Conservation (phyloP, 2,888 invertebrate species). For the Aleiodes leptofemur region DNA sequence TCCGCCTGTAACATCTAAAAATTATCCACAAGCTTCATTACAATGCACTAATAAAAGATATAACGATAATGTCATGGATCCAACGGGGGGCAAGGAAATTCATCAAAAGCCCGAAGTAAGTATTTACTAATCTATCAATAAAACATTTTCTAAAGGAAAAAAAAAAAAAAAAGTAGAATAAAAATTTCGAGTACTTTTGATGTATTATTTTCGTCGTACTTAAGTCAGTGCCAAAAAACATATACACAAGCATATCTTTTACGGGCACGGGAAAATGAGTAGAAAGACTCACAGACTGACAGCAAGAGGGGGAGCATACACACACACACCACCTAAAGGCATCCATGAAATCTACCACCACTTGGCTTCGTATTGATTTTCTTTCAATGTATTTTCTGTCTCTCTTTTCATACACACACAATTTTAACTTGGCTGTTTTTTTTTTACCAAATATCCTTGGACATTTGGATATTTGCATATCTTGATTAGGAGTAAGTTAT, state of each 20-base stretch:
- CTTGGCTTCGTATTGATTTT: constrained; percentile 55
- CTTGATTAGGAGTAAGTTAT: too few species aligned
- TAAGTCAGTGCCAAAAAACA: background rate
- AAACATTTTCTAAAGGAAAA: background rate
- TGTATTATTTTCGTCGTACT: constrained; percentile 27
- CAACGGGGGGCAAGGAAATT: constrained; percentile 67
- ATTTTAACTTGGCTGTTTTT: background rate
- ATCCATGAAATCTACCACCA: constrained; percentile 50
- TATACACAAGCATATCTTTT: constrained; percentile 1
- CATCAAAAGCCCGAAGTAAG: constrained; percentile 70
- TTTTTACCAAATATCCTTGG: background rate
- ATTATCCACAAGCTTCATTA: constrained; percentile 5
- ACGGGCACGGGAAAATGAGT: constrained; percentile 25
- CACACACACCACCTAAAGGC: constrained; percentile 36
- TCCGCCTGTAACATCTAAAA: constrained; percentile 10
- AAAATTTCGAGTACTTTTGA: background rate
- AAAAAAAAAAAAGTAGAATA: background rate
- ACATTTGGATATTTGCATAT: too few species aligned
- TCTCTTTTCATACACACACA: constrained; percentile 28
- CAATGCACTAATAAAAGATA: constrained; percentile 26
- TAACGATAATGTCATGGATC: constrained; percentile 71
- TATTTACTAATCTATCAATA: background rate
- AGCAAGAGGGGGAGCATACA: constrained; percentile 1
- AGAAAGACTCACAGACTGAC: constrained; percentile 24
- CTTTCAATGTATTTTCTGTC: constrained; percentile 30